Percentiles rank a stretch among this genome's conserved stretches.
Conservation (phyloP, 2,797 vertebrate species). For the Xenopus petersii region DNA sequence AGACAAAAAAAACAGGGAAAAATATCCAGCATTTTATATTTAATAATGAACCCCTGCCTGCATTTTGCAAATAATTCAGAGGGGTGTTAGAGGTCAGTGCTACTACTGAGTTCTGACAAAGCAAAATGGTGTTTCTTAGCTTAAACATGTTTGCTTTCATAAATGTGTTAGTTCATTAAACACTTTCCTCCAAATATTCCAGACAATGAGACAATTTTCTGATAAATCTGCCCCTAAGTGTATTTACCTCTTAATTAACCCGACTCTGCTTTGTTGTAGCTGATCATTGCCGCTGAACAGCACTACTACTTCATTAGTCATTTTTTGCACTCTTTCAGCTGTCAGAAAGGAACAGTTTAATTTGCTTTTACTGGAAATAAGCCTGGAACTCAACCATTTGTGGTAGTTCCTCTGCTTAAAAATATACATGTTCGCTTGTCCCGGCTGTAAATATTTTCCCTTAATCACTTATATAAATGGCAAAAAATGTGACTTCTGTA, state of each 20-base stretch:
- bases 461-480: slow-evolving; percentile 31
- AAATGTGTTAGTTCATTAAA: too few relatives aligned
- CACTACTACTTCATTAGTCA: slow-evolving; percentile 34
- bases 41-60: too few relatives aligned
- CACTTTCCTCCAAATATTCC: too few relatives aligned
- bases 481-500: slow-evolving; percentile 11
- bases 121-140: too few relatives aligned
- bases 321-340: slow-evolving; percentile 40
- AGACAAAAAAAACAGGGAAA: too few relatives aligned
- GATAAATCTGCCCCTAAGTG: slow-evolving; percentile 1
- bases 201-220: too few relatives aligned
- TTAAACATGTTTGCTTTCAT: too few relatives aligned
- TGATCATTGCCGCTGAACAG: slow-evolving; percentile 18
- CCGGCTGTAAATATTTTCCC: slow-evolving; percentile 31
- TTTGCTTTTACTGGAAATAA: slow-evolving; percentile 45
- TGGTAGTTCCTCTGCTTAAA: slow-evolving; percentile 36
- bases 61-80: too few relatives aligned
- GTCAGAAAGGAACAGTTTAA: slow-evolving; percentile 46
- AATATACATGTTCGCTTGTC: slow-evolving; percentile 39
- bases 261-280: slow-evolving; percentile 37
- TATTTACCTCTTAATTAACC: slow-evolving; percentile 34
- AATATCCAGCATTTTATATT: too few relatives aligned
- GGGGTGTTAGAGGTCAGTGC: too few relatives aligned
- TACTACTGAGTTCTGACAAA: too few relatives aligned
- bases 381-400: slow-evolving; percentile 39